A percentile compares a stretch with the other conserved stretches of the same genome.
These are phyloP conservation scores for Heliconius eleuchia DNA, from an alignment of 1,140 invertebrate species.

Conservation along the genomic window DNA sequence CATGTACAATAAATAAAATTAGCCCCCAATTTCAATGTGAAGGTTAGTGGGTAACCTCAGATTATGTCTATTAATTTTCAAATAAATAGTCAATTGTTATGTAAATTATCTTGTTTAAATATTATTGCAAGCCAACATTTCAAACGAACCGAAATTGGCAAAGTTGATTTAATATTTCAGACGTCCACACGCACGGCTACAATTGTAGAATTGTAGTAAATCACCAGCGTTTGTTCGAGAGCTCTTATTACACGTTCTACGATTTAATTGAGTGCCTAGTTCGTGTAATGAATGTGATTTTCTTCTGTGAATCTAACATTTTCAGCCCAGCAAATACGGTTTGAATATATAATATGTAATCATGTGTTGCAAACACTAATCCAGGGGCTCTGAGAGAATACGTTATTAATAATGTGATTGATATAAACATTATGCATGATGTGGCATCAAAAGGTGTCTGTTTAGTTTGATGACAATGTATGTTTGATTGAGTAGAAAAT, in stretches of 20 bases:
- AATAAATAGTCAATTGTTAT: neutral
- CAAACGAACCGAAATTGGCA: constrained; percentile 1
- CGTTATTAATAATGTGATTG: constrained; percentile 30
- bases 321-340: constrained; percentile 32
- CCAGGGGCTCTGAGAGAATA: constrained; percentile 28
- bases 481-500: neutral
- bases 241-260: constrained; percentile 47
- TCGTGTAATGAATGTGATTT: constrained; percentile 49
- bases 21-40: too few relatives aligned
- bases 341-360: constrained; percentile 40
- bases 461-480: neutral
- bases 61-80: neutral
- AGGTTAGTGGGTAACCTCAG: too few relatives aligned
- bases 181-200: neutral
- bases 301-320: constrained; percentile 36
- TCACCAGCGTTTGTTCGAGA: constrained; percentile 47
- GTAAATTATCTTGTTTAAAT: neutral
- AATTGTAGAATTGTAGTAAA: constrained; percentile 46
- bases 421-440: constrained; percentile 7
- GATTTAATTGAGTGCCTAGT: constrained; percentile 59
- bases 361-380: constrained; percentile 33
- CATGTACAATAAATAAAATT: too few relatives aligned
- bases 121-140: neutral
- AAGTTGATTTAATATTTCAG: constrained; percentile 15
- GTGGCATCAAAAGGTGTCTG: constrained; percentile 4